Base-by-base conservation (phyloP, 2,113 vertebrate species). In the Cranoglanis bouderius region DNA sequence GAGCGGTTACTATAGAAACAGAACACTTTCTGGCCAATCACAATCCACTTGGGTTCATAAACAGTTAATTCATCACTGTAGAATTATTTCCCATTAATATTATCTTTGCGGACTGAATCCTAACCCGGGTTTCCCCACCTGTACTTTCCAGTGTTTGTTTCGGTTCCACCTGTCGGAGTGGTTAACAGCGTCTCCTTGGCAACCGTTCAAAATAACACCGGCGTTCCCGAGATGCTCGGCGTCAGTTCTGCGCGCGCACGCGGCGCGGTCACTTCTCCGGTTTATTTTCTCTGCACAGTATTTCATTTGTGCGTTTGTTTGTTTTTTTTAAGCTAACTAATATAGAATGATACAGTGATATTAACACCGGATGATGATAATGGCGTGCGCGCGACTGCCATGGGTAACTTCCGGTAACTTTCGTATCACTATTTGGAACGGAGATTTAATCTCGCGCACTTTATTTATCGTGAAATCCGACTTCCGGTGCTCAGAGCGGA, bases 131-230 rank as follows among this genome's bases (percentile, higher is more conserved):
- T 74, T 38, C 18, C 32, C 10, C 14, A 38, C 7, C 18, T 38
- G 67, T 35, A 19, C 67, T 2, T 19, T 35, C 5, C 32, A 1
- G 8, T 77, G 26, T 82, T 35, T 35, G 78, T 8, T 26, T 24
- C n/a, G 26, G 35, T 13, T 5, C 19, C 32, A 13, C 53, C 53
- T 38, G 12, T 59, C 4, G n/a, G 32, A 2, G 35, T 18, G 24
- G 53, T 8, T 4, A 46, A 6, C 24, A 13, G n/a, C 7, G 96
- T 96, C 94, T 88, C 96, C 95, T 95, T 94, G 94, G 96, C 92
- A 94, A 97, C 96, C 57, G 85, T 88, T 91, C 90, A 84, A 89
- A 82, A 88, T 82, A 94, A 93, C 93, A 93, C 87, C 91, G 89
- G 91, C 92, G 86, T 88, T 94, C 93, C 93, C 92, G 57, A 82